phyloP scores from a whole-genome alignment of 2,113 vertebrate genomes.

The Uria lomvia region DNA sequence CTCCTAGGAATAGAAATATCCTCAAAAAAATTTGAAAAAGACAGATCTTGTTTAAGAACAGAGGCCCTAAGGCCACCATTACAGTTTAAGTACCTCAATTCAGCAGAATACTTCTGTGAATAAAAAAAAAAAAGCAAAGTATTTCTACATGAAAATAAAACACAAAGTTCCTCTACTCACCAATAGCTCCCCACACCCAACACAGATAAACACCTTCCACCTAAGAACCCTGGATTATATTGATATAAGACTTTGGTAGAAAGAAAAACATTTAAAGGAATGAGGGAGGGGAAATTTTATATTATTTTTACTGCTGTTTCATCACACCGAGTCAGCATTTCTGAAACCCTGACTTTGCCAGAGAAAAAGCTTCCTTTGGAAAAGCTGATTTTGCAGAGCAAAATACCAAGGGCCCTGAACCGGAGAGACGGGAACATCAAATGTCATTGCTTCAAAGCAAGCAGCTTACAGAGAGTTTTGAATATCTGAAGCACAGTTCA shows the following conservation, averaged over 20 bases:
- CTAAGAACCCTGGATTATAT: neutral
- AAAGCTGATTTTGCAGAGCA: conserved; percentile 38
- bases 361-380: neutral
- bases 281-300: neutral
- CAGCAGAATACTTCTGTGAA: neutral
- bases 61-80: neutral
- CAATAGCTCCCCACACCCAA: conserved; percentile 22
- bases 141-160: neutral
- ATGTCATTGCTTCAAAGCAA: neutral
- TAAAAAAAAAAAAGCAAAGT: neutral
- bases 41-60: neutral
- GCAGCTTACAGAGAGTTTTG: neutral
- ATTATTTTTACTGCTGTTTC: conserved; percentile 43
- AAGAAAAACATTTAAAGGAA: conserved; percentile 28
- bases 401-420: neutral
- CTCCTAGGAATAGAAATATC: neutral
- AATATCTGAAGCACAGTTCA: neutral
- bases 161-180: neutral
- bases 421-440: neutral
- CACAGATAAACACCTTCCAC: conserved; percentile 42
- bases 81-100: neutral
- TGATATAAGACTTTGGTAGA: neutral
- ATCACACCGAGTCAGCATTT: conserved; percentile 16
- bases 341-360: neutral
- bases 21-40: neutral